Evolutionary conservation across 2,113 vertebrate genomes (phyloP), one percentile per base, ranked within the genome.

Genomic region (Petrocephalus microphthalmus): DNA sequence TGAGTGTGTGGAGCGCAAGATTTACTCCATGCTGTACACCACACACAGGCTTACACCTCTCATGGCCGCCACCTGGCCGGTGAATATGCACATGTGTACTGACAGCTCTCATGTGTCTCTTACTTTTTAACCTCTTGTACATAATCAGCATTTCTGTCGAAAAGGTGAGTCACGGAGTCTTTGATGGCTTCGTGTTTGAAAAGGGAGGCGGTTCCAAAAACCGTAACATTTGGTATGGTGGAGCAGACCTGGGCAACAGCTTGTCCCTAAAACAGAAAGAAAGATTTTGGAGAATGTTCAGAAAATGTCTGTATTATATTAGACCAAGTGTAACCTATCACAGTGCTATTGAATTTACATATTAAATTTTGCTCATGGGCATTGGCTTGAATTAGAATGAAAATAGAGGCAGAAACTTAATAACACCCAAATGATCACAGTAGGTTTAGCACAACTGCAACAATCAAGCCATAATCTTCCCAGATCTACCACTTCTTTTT

Each of bases 71-170:
- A 42, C 19, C n/a, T 19, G 71, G 17, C 71, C 17, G 10, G 15
- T 19, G 71, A 13, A 6, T 19, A 74, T 19, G 29, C 29, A 74
- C 15, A 5, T 37, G 67, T 15, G 13, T 5, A 37, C 67, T 37
- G 33, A 42, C 33, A 19, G 71, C 71, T 78, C 29, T 42, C 29
- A 74, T 19, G 13, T 10, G 11, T 6, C 57, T 8, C 94, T 96
- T 97, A 99, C 98, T 96, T 98, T 96, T 97, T 99, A 47, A 99
- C 96, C 94, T 99, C 98, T 93, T 98, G 97, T 47, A 98, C 97
- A 13, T 98, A 99, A 94, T 99, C 98, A 42, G 94, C 92, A 56
- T 97, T 99, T 94, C 98, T 95, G 95, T 99, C 98, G 49, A 99
- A 97, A 89, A 99, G 96, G 89, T 99, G 97, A 91, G 97, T 98